Evolutionary conservation across 2,797 vertebrate genomes (phyloP).

Genomic region (Avahi laniger): DNA sequence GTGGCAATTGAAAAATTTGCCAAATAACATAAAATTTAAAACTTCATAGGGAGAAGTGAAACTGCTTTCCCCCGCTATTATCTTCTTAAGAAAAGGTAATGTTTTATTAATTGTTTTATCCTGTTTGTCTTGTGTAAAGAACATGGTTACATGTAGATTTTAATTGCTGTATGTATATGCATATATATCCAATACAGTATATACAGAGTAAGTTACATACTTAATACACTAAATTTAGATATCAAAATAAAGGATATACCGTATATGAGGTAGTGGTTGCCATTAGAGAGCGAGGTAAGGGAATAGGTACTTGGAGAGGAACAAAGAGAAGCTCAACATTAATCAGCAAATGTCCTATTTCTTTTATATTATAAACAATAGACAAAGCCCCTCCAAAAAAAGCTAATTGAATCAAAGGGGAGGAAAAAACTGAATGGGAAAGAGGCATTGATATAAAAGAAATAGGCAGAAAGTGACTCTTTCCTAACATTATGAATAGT

Average conservation of each 20-base stretch:
- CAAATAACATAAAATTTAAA: background rate
- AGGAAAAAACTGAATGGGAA: background rate
- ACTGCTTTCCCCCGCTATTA: background rate
- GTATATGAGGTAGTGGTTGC: background rate
- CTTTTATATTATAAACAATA: background rate
- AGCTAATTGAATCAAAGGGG: background rate
- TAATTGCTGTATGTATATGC: background rate
- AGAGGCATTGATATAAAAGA: background rate
- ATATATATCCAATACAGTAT: background rate
- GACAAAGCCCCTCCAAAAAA: background rate
- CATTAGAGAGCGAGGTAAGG: background rate
- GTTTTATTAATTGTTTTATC: constrained; percentile 17
- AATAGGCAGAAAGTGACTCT: background rate
- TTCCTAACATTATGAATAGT: background rate
- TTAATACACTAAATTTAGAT: background rate
- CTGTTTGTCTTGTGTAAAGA: background rate
- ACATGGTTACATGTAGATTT: background rate
- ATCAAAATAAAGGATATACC: background rate
- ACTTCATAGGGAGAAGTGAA: background rate
- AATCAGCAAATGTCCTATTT: background rate
- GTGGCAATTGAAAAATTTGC: background rate
- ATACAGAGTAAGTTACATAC: background rate
- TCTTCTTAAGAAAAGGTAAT: background rate
- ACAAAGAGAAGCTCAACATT: background rate
- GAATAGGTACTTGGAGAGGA: background rate